phyloP scores from a whole-genome alignment of 2,113 vertebrate genomes.

The Tringa solitaria region DNA sequence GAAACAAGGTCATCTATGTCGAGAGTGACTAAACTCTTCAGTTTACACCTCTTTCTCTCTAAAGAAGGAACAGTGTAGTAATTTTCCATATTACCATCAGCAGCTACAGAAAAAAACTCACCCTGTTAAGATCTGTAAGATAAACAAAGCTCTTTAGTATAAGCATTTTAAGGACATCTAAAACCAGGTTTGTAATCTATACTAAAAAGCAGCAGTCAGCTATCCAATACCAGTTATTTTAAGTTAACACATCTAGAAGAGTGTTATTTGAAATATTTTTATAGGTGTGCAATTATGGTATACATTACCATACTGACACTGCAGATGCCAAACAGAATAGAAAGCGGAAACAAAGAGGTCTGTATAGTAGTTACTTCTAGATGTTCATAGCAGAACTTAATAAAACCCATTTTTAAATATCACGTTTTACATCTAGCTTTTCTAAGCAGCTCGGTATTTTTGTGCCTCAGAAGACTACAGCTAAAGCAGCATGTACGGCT shows the following conservation, averaged over 20 bases:
- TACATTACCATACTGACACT: background rate
- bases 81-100: background rate
- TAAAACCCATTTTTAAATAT: background rate
- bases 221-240: background rate
- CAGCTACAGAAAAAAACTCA: background rate
- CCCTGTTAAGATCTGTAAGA: background rate
- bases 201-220: background rate
- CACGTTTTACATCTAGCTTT: background rate
- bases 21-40: background rate
- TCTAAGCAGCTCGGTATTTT: background rate
- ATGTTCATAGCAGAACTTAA: background rate
- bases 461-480: background rate
- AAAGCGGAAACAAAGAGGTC: background rate
- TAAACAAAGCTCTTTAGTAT: constrained; percentile 7
- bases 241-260: background rate
- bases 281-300: background rate
- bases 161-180: background rate
- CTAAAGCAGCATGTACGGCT: background rate
- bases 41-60: background rate
- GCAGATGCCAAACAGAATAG: background rate
- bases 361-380: background rate
- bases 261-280: background rate
- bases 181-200: background rate
- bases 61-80: background rate
- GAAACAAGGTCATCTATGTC: background rate